phyloP scores from a whole-genome alignment of 2,888 invertebrate species.

The Luperina nickerlii region DNA sequence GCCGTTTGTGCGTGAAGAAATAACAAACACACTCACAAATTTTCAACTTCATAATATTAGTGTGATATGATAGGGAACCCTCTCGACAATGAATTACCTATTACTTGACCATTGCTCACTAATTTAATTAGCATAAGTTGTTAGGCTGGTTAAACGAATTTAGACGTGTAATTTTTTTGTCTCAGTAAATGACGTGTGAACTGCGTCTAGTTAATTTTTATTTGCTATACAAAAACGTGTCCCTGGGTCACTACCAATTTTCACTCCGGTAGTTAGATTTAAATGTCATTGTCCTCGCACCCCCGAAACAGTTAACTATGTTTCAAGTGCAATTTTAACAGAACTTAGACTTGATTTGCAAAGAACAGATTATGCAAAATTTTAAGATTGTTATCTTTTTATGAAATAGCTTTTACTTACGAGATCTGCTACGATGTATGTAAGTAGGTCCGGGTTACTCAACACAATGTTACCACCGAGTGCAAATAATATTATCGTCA shows the following conservation, averaged over 20 bases:
- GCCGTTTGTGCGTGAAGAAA: too few species aligned
- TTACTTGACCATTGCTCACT: slow-evolving; percentile 71
- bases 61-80: slow-evolving; percentile 66
- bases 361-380: slow-evolving; percentile 20
- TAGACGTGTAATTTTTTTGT: slow-evolving; percentile 80
- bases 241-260: slow-evolving; percentile 64
- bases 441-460: not conserved
- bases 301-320: slow-evolving; percentile 45
- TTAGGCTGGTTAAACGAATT: slow-evolving; percentile 80
- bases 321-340: slow-evolving; percentile 43
- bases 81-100: slow-evolving; percentile 58
- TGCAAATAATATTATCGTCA: slow-evolving; percentile 3
- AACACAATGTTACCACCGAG: not conserved
- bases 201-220: slow-evolving; percentile 78
- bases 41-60: too few species aligned
- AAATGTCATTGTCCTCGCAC: slow-evolving; percentile 64
- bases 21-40: too few species aligned
- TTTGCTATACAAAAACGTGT: slow-evolving; percentile 75
- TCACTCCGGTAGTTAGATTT: slow-evolving; percentile 64
- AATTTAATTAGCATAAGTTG: slow-evolving; percentile 82
- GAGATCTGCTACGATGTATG: not conserved
- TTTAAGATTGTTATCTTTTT: not conserved
- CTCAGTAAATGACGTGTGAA: slow-evolving; percentile 83
- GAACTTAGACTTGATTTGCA: slow-evolving; percentile 33
- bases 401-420: not conserved